Base-by-base conservation (phyloP, 2,888 invertebrate genomes). In the Merodon equestris region DNA sequence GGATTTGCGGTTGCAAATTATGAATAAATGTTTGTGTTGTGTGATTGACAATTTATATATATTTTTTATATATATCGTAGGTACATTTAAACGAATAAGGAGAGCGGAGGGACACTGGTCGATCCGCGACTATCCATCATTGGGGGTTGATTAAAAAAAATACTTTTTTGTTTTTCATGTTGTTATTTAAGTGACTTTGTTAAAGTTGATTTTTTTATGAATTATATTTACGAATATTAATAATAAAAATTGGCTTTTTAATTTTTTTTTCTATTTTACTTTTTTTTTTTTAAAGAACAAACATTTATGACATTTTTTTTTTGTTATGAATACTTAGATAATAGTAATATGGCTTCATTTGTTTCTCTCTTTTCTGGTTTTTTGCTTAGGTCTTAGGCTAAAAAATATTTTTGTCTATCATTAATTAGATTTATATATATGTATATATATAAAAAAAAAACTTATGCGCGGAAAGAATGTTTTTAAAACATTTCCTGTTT, bases 181-280 rank as follows among this genome's bases (percentile, higher is more conserved):
- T 68, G 40, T 57, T 73, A 34, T 57, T 40, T 45, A 45, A 50
- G 42, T 42, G 48, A 67, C 38, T 47, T 27, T 77, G 61, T 58
- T 34, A 53, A 14, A 47, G 42, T 63, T 60, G 64, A 63, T 67
- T 67, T 67, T 27, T 64, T 77, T 51, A 67, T 44, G 51, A 76
- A 66, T 50, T 71, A 48, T 54, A 40, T 40, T 50, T 72, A n/a
- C n/a, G n/a, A 27, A 27, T 27, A 27, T 27, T 27, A 27, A 27
- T 58, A 76, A 76, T 81, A 76, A 73, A 75, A 75, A 57, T 81
- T 79, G 77, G 72, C 72, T 72, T 77, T 68, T 63, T 67, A 76
- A 38, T 56, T 9, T 48, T 64, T 47, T 63, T 58, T 53, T 53
- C 38, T 44, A 38, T 56, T 9, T 48, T 64, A 40, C 57, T 58